Percentiles rank a stretch among this genome's conserved stretches.
Evolutionary conservation across 2,113 vertebrate genomes (phyloP).

Genomic region (Choloepus hoffmanni): DNA sequence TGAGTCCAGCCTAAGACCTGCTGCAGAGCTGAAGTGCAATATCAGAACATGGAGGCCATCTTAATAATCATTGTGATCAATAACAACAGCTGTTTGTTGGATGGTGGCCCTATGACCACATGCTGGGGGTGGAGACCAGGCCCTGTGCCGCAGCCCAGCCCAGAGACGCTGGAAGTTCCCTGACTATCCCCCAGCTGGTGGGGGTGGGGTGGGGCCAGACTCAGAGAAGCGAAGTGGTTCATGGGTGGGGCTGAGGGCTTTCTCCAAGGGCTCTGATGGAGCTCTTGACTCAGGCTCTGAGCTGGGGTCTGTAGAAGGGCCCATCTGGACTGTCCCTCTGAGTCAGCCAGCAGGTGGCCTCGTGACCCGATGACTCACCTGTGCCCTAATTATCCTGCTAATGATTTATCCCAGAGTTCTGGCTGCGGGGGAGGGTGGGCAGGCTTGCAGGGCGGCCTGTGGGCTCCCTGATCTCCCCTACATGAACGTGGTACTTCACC

Average conservation of each 20-base stretch:
- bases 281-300: slow-evolving; percentile 57
- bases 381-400: slow-evolving; percentile 27
- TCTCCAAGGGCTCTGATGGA: background rate
- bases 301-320: background rate
- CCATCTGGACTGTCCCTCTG: slow-evolving; percentile 29
- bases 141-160: background rate
- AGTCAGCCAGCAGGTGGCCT: slow-evolving; percentile 58
- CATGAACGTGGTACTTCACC: background rate
- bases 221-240: background rate
- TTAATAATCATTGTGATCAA: background rate
- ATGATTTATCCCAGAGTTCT: slow-evolving; percentile 10
- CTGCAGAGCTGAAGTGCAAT: background rate
- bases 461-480: background rate
- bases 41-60: background rate
- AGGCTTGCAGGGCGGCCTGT: background rate
- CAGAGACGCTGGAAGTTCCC: background rate
- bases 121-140: background rate
- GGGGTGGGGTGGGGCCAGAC: background rate
- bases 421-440: background rate
- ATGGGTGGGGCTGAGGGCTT: background rate
- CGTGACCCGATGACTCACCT: slow-evolving; percentile 73
- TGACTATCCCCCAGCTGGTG: background rate
- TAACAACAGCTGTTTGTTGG: background rate
- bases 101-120: background rate
- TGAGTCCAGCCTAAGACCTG: background rate